These are phyloP conservation scores for Protonibea diacanthus DNA, from an alignment of 2,797 vertebrate species.

Conservation along the genomic window DNA sequence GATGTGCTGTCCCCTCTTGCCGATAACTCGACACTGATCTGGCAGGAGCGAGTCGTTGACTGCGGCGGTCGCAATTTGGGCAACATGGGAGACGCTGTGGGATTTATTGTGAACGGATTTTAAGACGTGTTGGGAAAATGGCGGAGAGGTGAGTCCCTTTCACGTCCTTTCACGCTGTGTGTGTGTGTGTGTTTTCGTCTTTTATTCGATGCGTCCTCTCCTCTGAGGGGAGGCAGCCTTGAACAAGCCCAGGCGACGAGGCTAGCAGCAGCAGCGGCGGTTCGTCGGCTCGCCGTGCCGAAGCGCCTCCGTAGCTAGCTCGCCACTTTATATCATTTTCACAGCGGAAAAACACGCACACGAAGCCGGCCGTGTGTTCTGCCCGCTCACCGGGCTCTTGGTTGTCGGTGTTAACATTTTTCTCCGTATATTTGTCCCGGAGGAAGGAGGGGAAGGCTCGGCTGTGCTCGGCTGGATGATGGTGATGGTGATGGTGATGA, in stretches of 20 bases:
- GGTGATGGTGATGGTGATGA: slow-evolving; percentile 14
- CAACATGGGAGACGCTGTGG: slow-evolving; percentile 80
- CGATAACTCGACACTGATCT: neutral
- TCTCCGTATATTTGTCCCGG: neutral
- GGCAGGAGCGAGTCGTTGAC: slow-evolving; percentile 72
- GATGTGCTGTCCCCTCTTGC: neutral
- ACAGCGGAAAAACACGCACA: neutral
- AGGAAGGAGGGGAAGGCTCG: slow-evolving; percentile 19
- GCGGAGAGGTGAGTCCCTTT: slow-evolving; percentile 81
- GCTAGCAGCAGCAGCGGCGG: slow-evolving; percentile 41
- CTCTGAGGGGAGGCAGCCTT: slow-evolving; percentile 24
- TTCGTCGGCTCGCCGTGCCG: slow-evolving; percentile 22
- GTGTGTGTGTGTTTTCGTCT: neutral
- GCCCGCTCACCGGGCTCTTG: neutral
- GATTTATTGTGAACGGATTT: slow-evolving; percentile 73
- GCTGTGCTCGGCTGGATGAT: slow-evolving; percentile 36
- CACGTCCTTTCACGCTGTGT: neutral
- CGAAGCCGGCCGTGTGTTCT: neutral
- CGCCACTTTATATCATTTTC: slow-evolving; percentile 20
- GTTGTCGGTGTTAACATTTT: neutral
- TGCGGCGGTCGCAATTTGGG: slow-evolving; percentile 78
- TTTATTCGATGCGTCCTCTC: neutral
- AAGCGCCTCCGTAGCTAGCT: slow-evolving; percentile 54
- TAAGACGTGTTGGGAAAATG: slow-evolving; percentile 78
- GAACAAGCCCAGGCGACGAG: slow-evolving; percentile 22